These are phyloP conservation scores for Drosophila asahinai DNA, from an alignment of 1,140 invertebrate species.

Conservation along the genomic window DNA sequence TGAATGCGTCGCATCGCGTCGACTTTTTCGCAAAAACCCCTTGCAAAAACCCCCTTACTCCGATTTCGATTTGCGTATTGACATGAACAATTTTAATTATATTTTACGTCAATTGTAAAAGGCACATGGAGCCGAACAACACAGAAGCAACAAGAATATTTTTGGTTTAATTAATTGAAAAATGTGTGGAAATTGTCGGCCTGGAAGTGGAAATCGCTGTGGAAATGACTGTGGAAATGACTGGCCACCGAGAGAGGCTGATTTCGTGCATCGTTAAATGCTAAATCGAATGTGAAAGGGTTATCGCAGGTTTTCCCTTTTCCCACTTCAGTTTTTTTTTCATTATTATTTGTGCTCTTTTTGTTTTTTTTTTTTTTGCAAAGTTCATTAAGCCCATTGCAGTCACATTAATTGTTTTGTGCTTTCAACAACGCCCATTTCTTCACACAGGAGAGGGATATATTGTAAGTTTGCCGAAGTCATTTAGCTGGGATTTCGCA, in stretches of 20 bases:
- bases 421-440: conserved; percentile 75
- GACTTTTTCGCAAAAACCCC: conserved; percentile 11
- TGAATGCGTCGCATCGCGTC: conserved; percentile 68
- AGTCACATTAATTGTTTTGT: conserved; percentile 70
- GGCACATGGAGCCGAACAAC: conserved; percentile 52
- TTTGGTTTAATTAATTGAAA: conserved; percentile 82
- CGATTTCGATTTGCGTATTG: conserved; percentile 55
- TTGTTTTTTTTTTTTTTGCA: conserved; percentile 23
- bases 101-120: conserved; percentile 81
- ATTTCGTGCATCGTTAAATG: conserved; percentile 57
- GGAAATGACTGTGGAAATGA: conserved; percentile 54
- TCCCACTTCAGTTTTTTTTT: conserved; percentile 15
- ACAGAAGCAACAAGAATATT: conserved; percentile 67
- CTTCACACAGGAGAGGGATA: conserved; percentile 20
- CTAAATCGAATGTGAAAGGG: conserved; percentile 51
- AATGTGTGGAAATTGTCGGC: conserved; percentile 53
- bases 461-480: conserved; percentile 39
- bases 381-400: conserved; percentile 74
- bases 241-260: conserved; percentile 28
- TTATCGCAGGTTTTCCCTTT: conserved; percentile 47
- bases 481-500: conserved; percentile 61
- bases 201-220: conserved; percentile 30
- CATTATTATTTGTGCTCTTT: conserved; percentile 14
- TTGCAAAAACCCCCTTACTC: conserved; percentile 11
- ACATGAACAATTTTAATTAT: conserved; percentile 79